Evolutionary conservation across 2,888 invertebrate genomes (phyloP).

Genomic region (Drosophila paranaensis): DNA sequence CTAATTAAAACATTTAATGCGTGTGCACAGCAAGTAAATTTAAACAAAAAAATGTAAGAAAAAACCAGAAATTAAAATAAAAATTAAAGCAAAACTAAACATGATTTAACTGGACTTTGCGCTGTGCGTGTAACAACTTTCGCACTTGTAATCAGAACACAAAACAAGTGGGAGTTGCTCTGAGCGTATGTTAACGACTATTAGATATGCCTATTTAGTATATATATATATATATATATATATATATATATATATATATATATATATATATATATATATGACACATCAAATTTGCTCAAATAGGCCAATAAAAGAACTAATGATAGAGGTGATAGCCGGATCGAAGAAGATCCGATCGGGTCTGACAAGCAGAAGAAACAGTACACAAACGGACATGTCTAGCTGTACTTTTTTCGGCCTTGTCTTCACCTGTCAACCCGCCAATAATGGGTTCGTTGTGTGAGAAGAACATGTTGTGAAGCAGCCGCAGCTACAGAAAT

Average conservation of each 20-base stretch:
- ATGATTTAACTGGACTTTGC: conserved; percentile 53
- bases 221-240: too few relatives aligned
- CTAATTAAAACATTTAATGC: conserved; percentile 77
- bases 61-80: neutral
- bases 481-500: conserved; percentile 6
- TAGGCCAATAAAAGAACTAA: neutral
- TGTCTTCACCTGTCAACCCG: neutral
- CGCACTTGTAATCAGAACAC: conserved; percentile 19
- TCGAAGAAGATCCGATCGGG: neutral
- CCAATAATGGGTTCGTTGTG: neutral
- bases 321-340: neutral
- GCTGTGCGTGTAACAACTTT: conserved; percentile 47
- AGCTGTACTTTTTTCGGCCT: neutral
- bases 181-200: neutral
- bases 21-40: conserved; percentile 39
- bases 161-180: neutral
- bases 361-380: too few relatives aligned
- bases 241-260: too few relatives aligned
- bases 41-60: conserved; percentile 15
- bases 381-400: too few relatives aligned
- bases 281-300: too few relatives aligned
- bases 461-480: conserved; percentile 38
- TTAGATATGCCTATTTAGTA: neutral
- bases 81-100: conserved; percentile 38
- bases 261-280: too few relatives aligned